These are phyloP conservation scores for Natator depressus DNA, from an alignment of 2,113 vertebrate species.

Conservation along the genomic window DNA sequence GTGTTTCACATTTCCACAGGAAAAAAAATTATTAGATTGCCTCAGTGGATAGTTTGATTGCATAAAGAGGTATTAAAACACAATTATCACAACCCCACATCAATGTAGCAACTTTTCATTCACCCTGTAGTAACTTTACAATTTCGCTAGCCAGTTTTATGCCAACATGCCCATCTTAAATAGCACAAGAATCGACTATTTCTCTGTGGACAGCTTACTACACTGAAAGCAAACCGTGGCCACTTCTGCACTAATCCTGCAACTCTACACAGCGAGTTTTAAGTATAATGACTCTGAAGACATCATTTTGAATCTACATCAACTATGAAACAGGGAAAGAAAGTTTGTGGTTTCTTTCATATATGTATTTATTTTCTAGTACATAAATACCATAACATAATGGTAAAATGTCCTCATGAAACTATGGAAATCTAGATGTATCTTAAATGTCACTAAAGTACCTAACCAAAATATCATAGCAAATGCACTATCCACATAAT, in stretches of 20 bases:
- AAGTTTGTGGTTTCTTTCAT: neutral
- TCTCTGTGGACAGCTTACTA: neutral
- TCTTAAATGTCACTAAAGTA: neutral
- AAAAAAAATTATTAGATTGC: neutral
- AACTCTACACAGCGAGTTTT: neutral
- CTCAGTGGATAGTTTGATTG: neutral
- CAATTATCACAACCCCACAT: neutral
- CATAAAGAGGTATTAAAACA: neutral
- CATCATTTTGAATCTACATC: neutral
- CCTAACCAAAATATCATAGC: neutral
- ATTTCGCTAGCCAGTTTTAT: neutral
- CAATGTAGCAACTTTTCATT: neutral
- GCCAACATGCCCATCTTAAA: neutral
- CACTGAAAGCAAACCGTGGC: neutral
- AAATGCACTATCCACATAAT: neutral
- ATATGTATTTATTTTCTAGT: neutral
- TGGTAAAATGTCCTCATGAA: neutral
- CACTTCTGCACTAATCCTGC: neutral
- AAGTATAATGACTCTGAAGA: conserved; percentile 8
- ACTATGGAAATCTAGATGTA: neutral
- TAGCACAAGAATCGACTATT: neutral
- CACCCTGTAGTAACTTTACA: neutral
- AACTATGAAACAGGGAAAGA: neutral
- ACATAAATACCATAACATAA: neutral
- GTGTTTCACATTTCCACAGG: conserved; percentile 29